Conservation (phyloP, 1,140 invertebrate species). For the Eufriesea mexicana region DNA sequence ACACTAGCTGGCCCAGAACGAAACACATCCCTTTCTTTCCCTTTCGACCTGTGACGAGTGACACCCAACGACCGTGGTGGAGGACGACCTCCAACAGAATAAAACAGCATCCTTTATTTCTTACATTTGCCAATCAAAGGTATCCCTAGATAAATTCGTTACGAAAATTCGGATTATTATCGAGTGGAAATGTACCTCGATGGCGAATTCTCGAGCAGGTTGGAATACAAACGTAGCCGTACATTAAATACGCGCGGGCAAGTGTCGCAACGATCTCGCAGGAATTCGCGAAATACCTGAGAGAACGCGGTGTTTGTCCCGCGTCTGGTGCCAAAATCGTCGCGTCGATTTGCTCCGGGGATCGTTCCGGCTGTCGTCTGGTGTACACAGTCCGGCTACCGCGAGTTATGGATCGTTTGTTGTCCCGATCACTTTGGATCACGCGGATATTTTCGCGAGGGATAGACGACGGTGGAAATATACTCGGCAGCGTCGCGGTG, state of each 20-base stretch:
- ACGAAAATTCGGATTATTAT: no score
- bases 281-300: background rate
- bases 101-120: no score
- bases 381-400: background rate
- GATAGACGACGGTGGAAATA: conserved; percentile 11
- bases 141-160: no score
- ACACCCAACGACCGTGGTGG: no score
- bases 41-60: no score
- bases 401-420: background rate
- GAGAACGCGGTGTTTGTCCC: background rate
- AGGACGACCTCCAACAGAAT: no score
- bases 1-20: no score
- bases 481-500: background rate
- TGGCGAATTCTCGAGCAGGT: no score
- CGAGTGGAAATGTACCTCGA: background rate
- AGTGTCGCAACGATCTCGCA: background rate
- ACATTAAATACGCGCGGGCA: background rate
- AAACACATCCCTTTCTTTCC: no score
- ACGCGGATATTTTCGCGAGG: background rate
- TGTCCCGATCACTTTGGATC: background rate
- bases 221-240: background rate
- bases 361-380: background rate
- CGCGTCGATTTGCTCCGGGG: no score
- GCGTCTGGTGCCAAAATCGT: conserved; percentile 22
- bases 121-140: no score